A percentile compares a stretch with the other conserved stretches of the same genome.
Conservation (phyloP, 2,113 vertebrate genomes). For the Zapornia atra region DNA sequence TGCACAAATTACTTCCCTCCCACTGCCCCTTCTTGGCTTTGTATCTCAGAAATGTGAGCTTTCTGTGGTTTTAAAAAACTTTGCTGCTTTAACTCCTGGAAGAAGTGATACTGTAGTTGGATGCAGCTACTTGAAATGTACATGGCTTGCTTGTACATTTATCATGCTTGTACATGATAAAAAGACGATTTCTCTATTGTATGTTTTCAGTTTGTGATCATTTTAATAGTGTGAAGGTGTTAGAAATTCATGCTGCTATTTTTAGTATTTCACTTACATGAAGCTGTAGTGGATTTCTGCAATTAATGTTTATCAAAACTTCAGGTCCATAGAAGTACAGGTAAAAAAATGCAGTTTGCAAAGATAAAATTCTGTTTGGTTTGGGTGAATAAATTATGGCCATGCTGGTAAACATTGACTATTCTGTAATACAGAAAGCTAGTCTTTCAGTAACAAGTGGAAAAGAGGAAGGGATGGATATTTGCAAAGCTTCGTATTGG, state of each 20-base stretch:
- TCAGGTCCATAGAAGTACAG: background rate
- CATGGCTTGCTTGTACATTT: background rate
- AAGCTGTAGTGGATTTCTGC: background rate
- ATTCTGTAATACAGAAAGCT: background rate
- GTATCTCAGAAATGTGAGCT: background rate
- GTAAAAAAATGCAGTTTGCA: background rate
- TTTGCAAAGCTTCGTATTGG: background rate
- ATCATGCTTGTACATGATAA: background rate
- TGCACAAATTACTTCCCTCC: background rate
- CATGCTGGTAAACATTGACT: background rate
- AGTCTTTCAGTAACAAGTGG: background rate
- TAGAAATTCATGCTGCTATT: background rate
- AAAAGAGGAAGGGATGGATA: background rate
- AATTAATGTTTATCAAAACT: background rate
- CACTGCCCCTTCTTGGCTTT: background rate
- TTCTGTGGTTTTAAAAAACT: background rate
- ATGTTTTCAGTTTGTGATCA: background rate
- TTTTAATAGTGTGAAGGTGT: background rate
- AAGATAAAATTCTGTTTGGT: background rate
- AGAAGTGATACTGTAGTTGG: background rate
- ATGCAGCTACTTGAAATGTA: background rate
- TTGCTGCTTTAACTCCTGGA: background rate
- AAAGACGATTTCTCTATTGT: background rate
- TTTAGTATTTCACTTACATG: fast-evolving
- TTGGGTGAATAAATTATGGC: background rate